Percentiles rank a stretch among this genome's conserved stretches.
Evolutionary conservation across 1,140 invertebrate species (phyloP).

Genomic region (Drosophila quadrilineata): DNA sequence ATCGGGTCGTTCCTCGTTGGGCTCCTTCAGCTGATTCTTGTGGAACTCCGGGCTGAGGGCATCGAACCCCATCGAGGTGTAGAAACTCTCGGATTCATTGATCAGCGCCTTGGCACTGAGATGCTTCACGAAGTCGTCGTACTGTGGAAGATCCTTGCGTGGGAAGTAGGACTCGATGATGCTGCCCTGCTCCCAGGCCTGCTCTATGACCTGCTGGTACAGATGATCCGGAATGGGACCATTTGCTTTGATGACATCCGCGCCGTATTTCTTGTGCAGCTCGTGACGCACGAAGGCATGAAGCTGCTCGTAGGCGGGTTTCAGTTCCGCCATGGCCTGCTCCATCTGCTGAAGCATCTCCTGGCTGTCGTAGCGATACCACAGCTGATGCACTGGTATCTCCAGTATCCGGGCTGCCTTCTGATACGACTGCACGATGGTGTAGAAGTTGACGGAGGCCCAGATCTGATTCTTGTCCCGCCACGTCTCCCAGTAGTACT

Average conservation of each 20-base stretch:
- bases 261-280: conserved; percentile 88
- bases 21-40: conserved; percentile 63
- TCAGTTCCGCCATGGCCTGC: conserved; percentile 84
- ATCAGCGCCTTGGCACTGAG: conserved; percentile 54
- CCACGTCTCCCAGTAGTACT: conserved; percentile 78
- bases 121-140: conserved; percentile 58
- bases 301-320: conserved; percentile 91
- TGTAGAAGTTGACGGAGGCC: conserved; percentile 73
- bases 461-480: conserved; percentile 72
- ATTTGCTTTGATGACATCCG: conserved; percentile 84
- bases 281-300: conserved; percentile 92
- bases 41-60: conserved; percentile 53
- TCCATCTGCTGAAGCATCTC: conserved; percentile 83
- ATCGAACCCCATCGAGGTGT: conserved; percentile 62
- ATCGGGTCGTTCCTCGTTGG: conserved; percentile 61
- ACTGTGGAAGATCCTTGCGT: conserved; percentile 55
- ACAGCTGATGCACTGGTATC: conserved; percentile 60
- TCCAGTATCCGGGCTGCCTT: conserved; percentile 62
- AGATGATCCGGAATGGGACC: conserved; percentile 95
- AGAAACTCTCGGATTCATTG: conserved; percentile 65
- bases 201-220: conserved; percentile 82
- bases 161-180: conserved; percentile 68
- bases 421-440: conserved; percentile 70
- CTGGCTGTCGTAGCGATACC: conserved; percentile 82
- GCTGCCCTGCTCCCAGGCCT: conserved; percentile 72